These are phyloP conservation scores for Zeuzera pyrina DNA, from an alignment of 2,888 invertebrate genomes.

Conservation along the genomic window DNA sequence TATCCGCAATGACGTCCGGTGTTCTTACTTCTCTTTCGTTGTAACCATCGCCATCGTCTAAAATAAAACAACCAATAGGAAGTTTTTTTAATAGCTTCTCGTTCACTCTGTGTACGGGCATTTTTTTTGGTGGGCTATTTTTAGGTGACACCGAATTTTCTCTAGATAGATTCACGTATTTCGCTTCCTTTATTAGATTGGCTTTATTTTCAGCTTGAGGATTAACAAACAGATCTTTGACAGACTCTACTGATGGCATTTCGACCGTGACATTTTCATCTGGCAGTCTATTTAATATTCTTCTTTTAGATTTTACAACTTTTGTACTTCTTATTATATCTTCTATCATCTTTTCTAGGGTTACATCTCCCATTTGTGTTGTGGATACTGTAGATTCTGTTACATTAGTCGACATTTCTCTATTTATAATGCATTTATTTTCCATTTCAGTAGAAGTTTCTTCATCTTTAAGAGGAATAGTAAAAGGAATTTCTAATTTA, in stretches of 20 bases:
- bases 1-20: constrained; percentile 39
- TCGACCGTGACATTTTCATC: constrained; percentile 34
- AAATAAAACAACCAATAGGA: constrained; percentile 59
- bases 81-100: constrained; percentile 55
- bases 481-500: constrained; percentile 58
- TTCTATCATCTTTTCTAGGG: constrained; percentile 75
- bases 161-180: constrained; percentile 53
- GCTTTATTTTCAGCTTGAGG: constrained; percentile 54
- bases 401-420: constrained; percentile 43
- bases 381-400: constrained; percentile 63
- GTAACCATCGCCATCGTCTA: constrained; percentile 61
- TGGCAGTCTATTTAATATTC: constrained; percentile 37
- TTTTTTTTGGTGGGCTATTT: constrained; percentile 44
- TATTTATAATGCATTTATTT: constrained; percentile 58
- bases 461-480: constrained; percentile 53
- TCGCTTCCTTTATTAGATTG: constrained; percentile 59
- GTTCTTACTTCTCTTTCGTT: constrained; percentile 67
- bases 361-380: constrained; percentile 67
- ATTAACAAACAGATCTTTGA: constrained; percentile 57
- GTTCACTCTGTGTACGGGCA: constrained; percentile 44
- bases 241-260: constrained; percentile 36
- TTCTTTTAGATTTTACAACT: constrained; percentile 55
- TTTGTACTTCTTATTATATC: constrained; percentile 75
- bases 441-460: constrained; percentile 65
- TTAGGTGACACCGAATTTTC: constrained; percentile 62